Conservation (phyloP, 2,797 vertebrate species). For the Synaphobranchus kaupii region DNA sequence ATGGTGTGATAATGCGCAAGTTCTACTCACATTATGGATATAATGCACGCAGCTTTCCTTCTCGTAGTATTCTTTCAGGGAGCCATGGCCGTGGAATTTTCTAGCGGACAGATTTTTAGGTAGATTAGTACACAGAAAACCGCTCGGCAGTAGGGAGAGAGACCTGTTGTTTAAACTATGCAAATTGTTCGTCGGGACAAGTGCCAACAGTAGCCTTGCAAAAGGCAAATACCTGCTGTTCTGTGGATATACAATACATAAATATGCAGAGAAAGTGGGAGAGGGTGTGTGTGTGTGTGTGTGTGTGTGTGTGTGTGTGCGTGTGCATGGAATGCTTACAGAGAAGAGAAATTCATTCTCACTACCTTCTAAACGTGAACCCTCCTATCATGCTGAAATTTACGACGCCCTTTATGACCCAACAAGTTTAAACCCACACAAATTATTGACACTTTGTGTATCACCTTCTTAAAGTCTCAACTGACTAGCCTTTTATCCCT, state of each 20-base stretch:
- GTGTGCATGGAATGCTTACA: not conserved
- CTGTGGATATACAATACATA: not conserved
- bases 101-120: conserved; percentile 59
- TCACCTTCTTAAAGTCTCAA: too few relatives aligned
- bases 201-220: not conserved
- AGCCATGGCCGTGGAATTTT: conserved; percentile 92
- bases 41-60: conserved; percentile 95
- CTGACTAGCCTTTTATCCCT: too few relatives aligned
- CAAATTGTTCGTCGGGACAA: not conserved
- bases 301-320: too few relatives aligned
- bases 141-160: not conserved
- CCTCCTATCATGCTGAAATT: too few relatives aligned
- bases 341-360: not conserved
- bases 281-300: not conserved
- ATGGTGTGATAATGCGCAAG: not conserved
- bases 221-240: not conserved
- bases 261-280: not conserved
- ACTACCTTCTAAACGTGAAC: not conserved
- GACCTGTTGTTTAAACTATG: not conserved
- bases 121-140: conserved; percentile 19
- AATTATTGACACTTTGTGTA: too few relatives aligned
- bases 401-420: too few relatives aligned
- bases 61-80: conserved; percentile 97
- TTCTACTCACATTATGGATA: conserved; percentile 87
- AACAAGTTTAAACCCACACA: too few relatives aligned